Percentiles rank a stretch among this genome's conserved stretches.
phyloP scores from a whole-genome alignment of 2,113 vertebrate genomes.

The Etheostoma cragini region DNA sequence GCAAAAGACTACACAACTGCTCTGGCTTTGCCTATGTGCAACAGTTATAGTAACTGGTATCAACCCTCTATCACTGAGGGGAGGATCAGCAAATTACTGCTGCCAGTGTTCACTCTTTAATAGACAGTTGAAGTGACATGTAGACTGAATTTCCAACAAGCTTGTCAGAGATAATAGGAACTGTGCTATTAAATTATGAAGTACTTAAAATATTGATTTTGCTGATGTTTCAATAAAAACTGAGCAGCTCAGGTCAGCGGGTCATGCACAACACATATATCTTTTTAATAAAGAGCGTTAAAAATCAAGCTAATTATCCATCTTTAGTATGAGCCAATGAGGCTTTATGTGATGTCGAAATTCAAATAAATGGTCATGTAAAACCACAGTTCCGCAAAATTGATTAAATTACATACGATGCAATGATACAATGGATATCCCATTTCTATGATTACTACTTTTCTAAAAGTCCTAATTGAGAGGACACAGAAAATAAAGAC shows the following conservation, averaged over 20 bases:
- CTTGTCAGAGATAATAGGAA: constrained; percentile 66
- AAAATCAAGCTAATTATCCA: constrained; percentile 8
- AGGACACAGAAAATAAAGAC: constrained; percentile 54
- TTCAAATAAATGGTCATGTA: constrained; percentile 9
- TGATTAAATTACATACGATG: constrained; percentile 2
- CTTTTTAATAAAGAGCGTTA: neutral
- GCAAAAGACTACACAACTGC: constrained; percentile 65
- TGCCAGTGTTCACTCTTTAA: constrained; percentile 31
- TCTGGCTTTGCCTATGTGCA: constrained; percentile 34
- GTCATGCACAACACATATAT: constrained; percentile 8
- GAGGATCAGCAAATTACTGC: constrained; percentile 47
- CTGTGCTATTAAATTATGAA: constrained; percentile 50
- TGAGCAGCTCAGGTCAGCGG: constrained; percentile 27
- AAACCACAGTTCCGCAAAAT: constrained; percentile 20
- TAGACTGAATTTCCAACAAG: constrained; percentile 52
- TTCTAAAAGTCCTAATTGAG: constrained; percentile 64
- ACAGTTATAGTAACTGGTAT: constrained; percentile 40
- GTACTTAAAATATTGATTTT: constrained; percentile 53
- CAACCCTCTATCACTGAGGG: constrained; percentile 29
- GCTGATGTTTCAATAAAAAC: constrained; percentile 20
- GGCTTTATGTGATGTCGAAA: constrained; percentile 20
- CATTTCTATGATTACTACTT: constrained; percentile 45
- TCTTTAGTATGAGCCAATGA: constrained; percentile 1
- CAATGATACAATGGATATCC: constrained; percentile 36
- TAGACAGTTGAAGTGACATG: constrained; percentile 42